These are phyloP conservation scores for Actinernus sp. DNA, from an alignment of 92 coral and sea anemone genomes.

Conservation along the genomic window DNA sequence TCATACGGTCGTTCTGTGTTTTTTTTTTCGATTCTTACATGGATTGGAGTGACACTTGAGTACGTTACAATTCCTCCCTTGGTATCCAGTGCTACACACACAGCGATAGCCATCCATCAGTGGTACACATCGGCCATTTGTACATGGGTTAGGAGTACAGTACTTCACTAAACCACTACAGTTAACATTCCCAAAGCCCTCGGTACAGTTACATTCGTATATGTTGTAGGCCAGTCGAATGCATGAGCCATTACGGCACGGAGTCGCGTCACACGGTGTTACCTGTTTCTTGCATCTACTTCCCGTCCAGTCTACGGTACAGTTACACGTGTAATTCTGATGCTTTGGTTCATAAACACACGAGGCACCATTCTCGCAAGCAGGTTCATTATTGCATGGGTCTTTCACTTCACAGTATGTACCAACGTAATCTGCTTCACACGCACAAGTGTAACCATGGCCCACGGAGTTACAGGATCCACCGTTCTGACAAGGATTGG, in stretches of 20 bases:
- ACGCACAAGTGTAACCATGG: too few species aligned
- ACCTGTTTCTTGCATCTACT: too few species aligned
- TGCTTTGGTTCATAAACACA: too few species aligned
- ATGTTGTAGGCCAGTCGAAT: constrained; percentile 48
- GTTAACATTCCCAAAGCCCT: constrained; percentile 79
- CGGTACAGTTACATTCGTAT: constrained; percentile 78
- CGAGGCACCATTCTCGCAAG: too few species aligned
- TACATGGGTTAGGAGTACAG: constrained; percentile 68
- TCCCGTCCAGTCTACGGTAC: too few species aligned
- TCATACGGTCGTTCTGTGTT: too few species aligned
- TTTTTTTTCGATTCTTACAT: constrained; percentile 63
- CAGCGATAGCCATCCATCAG: constrained; percentile 67
- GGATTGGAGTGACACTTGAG: constrained; percentile 83
- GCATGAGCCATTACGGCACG: constrained; percentile 79
- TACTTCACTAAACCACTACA: constrained; percentile 63
- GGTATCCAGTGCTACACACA: constrained; percentile 56
- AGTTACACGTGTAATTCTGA: too few species aligned
- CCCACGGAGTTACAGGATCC: too few species aligned
- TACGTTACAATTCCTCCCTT: constrained; percentile 65
- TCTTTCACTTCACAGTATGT: too few species aligned
- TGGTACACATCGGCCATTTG: constrained; percentile 53
- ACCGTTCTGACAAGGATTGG: constrained; percentile 77
- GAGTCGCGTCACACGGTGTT: too few species aligned
- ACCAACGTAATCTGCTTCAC: too few species aligned
- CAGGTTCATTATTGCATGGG: too few species aligned